Evolutionary conservation across 2,113 vertebrate species (phyloP).

Genomic region (Serilophus lunatus): DNA sequence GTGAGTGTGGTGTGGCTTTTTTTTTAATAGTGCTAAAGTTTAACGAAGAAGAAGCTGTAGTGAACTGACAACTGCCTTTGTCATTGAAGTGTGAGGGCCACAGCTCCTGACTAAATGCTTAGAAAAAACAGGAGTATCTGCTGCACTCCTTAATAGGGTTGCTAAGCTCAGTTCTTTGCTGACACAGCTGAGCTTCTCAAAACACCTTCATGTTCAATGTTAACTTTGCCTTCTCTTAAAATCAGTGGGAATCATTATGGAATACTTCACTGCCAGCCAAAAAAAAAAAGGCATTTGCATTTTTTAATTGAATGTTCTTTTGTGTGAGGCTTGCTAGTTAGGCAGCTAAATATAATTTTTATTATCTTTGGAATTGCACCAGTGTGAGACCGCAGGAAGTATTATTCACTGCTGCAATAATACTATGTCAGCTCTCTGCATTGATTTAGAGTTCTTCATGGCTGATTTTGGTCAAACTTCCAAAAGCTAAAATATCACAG

Average conservation of each 20-base stretch:
- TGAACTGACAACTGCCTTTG: background rate
- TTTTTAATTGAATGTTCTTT: constrained; percentile 53
- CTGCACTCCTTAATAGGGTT: constrained; percentile 3
- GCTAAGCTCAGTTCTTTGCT: constrained; percentile 23
- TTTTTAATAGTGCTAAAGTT: background rate
- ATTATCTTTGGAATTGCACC: constrained; percentile 40
- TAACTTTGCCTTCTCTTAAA: constrained; percentile 47
- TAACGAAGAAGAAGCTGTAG: background rate
- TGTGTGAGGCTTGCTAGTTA: constrained; percentile 34
- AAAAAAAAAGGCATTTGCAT: constrained; percentile 44
- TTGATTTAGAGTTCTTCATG: background rate
- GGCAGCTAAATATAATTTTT: constrained; percentile 53
- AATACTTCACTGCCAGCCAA: constrained; percentile 43
- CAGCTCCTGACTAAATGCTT: background rate
- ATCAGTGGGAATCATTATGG: constrained; percentile 27
- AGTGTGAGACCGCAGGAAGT: background rate
- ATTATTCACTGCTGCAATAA: constrained; percentile 13
- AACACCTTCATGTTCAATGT: background rate
- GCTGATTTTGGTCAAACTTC: background rate
- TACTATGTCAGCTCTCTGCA: constrained; percentile 7
- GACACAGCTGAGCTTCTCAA: constrained; percentile 28
- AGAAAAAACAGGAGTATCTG: constrained; percentile 3
- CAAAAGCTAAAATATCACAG: background rate
- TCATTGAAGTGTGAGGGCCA: background rate
- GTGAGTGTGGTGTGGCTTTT: background rate